Conservation (phyloP, 2,888 invertebrate species). For the Cheilosia pagana region DNA sequence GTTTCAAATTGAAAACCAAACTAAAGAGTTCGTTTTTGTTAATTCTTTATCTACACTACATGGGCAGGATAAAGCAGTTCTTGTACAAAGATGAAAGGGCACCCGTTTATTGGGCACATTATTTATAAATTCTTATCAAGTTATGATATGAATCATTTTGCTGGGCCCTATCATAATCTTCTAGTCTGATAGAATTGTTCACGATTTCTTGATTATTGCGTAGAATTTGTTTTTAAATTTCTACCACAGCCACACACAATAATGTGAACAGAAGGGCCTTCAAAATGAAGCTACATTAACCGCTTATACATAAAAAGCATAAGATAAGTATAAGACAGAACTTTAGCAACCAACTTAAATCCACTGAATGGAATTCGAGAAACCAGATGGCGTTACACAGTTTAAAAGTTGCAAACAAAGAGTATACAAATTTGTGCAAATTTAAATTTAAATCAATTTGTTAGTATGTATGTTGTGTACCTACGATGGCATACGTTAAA, state of each 20-base stretch:
- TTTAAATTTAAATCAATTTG: background rate
- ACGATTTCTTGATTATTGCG: background rate
- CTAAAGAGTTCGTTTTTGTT: too few species aligned
- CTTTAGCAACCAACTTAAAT: background rate
- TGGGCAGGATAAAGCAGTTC: too few species aligned
- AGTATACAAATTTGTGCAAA: background rate
- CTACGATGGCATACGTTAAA: constrained; percentile 14
- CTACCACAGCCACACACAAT: background rate
- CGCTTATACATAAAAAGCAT: background rate
- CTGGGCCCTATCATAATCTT: background rate
- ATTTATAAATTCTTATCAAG: too few species aligned
- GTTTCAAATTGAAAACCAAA: too few species aligned
- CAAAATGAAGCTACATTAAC: background rate
- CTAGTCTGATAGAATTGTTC: background rate
- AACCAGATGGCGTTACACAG: constrained; percentile 21
- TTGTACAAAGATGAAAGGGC: too few species aligned
- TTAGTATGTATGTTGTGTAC: background rate
- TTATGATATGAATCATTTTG: background rate
- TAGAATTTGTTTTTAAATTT: background rate
- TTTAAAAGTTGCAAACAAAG: constrained; percentile 10
- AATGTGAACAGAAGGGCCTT: background rate
- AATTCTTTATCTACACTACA: too few species aligned
- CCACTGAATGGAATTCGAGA: constrained; percentile 16
- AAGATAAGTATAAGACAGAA: background rate
- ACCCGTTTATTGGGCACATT: too few species aligned